Percentiles rank a stretch among this genome's conserved stretches.
Evolutionary conservation across 2,888 invertebrate species (phyloP).

Genomic region (Xanthorhoe spadicearia): DNA sequence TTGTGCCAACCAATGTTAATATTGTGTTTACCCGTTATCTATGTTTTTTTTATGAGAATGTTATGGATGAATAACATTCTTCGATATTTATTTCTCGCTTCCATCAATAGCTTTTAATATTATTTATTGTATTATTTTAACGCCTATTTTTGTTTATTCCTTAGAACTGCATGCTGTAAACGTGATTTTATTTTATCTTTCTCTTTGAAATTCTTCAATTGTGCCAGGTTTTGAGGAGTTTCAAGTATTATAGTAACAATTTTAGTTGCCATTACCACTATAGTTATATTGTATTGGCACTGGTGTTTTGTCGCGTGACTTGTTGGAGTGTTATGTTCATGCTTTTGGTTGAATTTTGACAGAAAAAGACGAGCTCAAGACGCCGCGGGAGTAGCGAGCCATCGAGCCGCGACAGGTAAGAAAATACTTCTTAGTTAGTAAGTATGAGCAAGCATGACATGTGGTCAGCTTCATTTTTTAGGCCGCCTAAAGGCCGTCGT

Average conservation of each 20-base stretch:
- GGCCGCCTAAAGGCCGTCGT: too few species aligned
- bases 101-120: constrained; percentile 74
- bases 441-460: too few species aligned
- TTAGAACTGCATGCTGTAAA: constrained; percentile 75
- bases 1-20: constrained; percentile 69
- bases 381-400: constrained; percentile 72
- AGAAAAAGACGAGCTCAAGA: constrained; percentile 78
- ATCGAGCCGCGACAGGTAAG: constrained; percentile 73
- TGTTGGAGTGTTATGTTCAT: constrained; percentile 52
- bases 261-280: constrained; percentile 80
- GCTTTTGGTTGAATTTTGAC: constrained; percentile 65
- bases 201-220: constrained; percentile 61
- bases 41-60: constrained; percentile 67
- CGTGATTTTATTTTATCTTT: constrained; percentile 62
- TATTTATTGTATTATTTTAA: constrained; percentile 61
- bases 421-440: not conserved
- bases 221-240: constrained; percentile 57
- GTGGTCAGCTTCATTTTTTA: too few species aligned
- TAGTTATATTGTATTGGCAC: constrained; percentile 83
- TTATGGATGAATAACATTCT: constrained; percentile 78
- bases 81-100: constrained; percentile 61
- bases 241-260: constrained; percentile 64
- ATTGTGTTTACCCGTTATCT: constrained; percentile 45
- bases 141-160: constrained; percentile 63
- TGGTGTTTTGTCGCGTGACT: constrained; percentile 69